Conservation (phyloP, 2,888 invertebrate species). For the Cephus sareptanus region DNA sequence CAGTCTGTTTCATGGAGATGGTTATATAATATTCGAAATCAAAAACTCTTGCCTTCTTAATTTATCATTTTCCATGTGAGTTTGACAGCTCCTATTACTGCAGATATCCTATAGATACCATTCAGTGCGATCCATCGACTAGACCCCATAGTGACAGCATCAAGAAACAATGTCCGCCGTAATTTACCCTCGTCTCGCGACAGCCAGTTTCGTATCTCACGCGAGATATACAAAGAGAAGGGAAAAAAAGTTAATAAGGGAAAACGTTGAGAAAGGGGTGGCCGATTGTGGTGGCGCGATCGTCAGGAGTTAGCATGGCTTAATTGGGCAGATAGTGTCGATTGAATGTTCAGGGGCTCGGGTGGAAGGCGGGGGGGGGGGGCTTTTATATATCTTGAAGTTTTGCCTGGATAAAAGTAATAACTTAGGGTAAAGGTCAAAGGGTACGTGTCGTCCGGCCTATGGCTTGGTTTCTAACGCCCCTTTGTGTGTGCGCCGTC, state of each 20-base stretch:
- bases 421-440: constrained; percentile 42
- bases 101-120: neutral
- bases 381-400: constrained; percentile 27
- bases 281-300: neutral
- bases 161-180: constrained; percentile 10
- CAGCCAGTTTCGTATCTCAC: constrained; percentile 48
- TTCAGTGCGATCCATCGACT: neutral
- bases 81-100: neutral
- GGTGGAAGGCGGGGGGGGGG: neutral
- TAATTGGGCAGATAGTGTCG: constrained; percentile 44
- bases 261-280: neutral
- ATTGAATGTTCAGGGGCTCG: constrained; percentile 37
- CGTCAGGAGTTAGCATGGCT: constrained; percentile 21
- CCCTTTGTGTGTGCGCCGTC: neutral
- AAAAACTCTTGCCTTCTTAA: neutral
- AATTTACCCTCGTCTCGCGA: constrained; percentile 20
- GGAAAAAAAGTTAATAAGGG: neutral
- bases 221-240: constrained; percentile 37
- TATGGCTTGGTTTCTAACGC: neutral
- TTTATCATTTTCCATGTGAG: neutral
- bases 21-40: neutral
- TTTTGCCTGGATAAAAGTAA: constrained; percentile 41
- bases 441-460: constrained; percentile 33
- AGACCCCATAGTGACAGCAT: constrained; percentile 11
- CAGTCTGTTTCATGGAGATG: neutral